Percentiles rank a stretch among this genome's conserved stretches.
Conservation (phyloP, 2,888 invertebrate genomes). For the Teleiodes luculella region DNA sequence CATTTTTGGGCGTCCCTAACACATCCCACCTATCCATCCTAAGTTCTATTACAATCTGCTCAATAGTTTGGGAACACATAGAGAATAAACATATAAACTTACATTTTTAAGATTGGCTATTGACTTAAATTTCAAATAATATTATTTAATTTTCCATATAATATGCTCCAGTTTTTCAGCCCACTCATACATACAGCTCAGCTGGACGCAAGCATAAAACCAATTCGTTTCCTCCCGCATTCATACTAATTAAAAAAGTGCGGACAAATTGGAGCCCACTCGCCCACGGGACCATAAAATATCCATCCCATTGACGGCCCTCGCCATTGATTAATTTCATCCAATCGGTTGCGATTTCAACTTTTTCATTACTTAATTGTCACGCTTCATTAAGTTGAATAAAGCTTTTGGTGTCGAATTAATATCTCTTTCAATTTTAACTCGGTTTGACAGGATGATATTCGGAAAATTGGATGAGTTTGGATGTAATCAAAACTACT, state of each 20-base stretch:
- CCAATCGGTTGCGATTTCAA: conserved; percentile 65
- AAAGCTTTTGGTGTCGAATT: conserved; percentile 30
- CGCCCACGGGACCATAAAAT: conserved; percentile 74
- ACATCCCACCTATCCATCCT: no score
- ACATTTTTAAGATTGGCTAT: no score
- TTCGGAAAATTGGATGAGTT: conserved; percentile 12
- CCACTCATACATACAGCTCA: not conserved
- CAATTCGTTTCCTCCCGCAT: conserved; percentile 70
- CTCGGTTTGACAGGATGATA: conserved; percentile 4
- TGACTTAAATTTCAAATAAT: no score
- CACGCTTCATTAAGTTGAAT: conserved; percentile 54
- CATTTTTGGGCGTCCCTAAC: no score
- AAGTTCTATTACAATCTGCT: no score
- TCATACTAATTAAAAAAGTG: conserved; percentile 75
- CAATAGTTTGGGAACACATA: no score
- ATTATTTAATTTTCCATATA: not conserved
- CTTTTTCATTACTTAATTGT: conserved; percentile 67
- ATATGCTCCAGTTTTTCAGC: not conserved
- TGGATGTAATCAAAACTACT: conserved; percentile 27
- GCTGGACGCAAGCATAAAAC: conserved; percentile 51
- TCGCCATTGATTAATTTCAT: conserved; percentile 71
- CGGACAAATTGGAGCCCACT: conserved; percentile 72
- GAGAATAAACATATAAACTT: no score
- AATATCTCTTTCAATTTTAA: conserved; percentile 10
- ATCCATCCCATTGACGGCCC: conserved; percentile 64